Evolutionary conservation across 92 coral and sea anemone genomes (phyloP).

Genomic region (Umimayanthus chanpuru): DNA sequence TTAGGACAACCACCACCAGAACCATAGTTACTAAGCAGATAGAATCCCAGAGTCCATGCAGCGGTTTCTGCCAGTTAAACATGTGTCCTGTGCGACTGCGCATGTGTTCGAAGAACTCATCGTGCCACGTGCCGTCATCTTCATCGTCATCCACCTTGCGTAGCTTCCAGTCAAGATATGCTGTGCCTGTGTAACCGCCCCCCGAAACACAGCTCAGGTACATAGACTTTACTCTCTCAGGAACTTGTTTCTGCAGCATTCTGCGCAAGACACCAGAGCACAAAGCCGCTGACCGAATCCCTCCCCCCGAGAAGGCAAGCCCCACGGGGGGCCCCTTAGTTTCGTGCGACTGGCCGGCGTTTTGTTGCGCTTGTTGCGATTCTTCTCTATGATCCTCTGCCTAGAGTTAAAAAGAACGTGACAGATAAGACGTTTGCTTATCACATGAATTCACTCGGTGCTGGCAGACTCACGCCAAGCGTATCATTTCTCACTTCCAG

Average conservation of each 20-base stretch:
- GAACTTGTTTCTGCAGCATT: conserved; percentile 12
- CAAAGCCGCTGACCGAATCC: conserved; percentile 7
- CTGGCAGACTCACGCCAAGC: too few species aligned
- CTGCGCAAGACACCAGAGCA: conserved; percentile 12
- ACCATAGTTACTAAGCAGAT: conserved; percentile 30
- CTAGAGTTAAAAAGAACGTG: too few species aligned
- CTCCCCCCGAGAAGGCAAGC: conserved; percentile 5
- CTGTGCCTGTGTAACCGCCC: conserved; percentile 18
- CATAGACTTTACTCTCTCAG: neutral
- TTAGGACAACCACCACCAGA: conserved; percentile 29
- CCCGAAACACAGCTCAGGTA: conserved; percentile 10
- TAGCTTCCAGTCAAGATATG: neutral
- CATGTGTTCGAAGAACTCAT: conserved; percentile 57
- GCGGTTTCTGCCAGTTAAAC: conserved; percentile 57
- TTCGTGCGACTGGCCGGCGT: neutral
- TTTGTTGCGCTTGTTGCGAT: neutral
- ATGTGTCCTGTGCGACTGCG: conserved; percentile 49
- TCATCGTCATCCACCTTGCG: neutral
- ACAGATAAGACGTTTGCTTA: too few species aligned
- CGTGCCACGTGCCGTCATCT: neutral
- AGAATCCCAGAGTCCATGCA: conserved; percentile 42
- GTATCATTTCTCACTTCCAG: too few species aligned
- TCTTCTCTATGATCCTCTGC: neutral
- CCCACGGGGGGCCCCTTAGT: neutral
- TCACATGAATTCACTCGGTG: too few species aligned